Base-by-base conservation (phyloP, 2,797 vertebrate species). In the Dicrostonyx torquatus region DNA sequence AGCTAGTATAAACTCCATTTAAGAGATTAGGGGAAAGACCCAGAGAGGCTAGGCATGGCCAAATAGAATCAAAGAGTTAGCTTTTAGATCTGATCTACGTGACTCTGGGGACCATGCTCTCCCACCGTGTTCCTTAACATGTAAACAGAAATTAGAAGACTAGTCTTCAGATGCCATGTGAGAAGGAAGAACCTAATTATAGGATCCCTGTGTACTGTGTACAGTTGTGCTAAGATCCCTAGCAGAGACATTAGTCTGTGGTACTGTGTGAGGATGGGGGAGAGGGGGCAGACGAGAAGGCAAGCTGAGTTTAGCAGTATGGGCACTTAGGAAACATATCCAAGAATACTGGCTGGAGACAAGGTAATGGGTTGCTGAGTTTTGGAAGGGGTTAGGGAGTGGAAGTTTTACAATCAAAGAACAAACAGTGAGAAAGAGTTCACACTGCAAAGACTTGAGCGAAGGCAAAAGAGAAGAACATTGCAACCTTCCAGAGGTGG, bases 171-270 rank as follows among this genome's bases (percentile, higher is more conserved):
- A 76, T 89, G 70, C 29, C 45, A 40, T 40, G 24, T 37, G 14
- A 90, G 20, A 90, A 94, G 84, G 6, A 93, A 96, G 77, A 48
- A 73, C 62, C 53, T 78, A 84, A 93, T 73, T 87, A 77, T 58
- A 92, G 48, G 53, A 55, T 62, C 75, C 70, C 89, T 94, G 64
- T 72, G 72, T 53, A 77, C 40, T 73, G 9, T 90, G 73, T 75
- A 72, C 43, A n/a, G 43, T 58, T 85, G 62, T 60, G 50, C 82
- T 78, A 76, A 86, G 14, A 89, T 45, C 76, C 66, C 66, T 73
- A 95, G 84, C 43, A 50, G 37, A 83, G 80, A 82, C 78, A 88
- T 89, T 80, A 68, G 58, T 87, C 88, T 83, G 26, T 40, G 9
- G 26, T 17, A 20, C 11, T 83, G 4, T 43, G 34, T 89, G 26